phyloP scores from a whole-genome alignment of 2,888 invertebrate species.

The Ichneumon xanthorius region DNA sequence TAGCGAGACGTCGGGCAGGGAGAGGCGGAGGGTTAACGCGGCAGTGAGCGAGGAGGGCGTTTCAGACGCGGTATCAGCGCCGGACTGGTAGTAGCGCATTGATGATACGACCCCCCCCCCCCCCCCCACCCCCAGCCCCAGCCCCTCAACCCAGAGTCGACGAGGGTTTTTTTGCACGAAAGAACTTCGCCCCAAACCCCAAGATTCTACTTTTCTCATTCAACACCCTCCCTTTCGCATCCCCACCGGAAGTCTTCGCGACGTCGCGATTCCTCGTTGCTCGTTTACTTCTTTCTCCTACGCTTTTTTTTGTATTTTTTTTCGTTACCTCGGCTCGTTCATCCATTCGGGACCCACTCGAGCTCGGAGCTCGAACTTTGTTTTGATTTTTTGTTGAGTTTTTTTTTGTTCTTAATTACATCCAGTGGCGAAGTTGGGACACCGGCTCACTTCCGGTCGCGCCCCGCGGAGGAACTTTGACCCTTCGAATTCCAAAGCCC shows the following conservation, averaged over 20 bases:
- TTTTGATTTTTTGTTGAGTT: too few relatives aligned
- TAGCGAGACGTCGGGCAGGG: slow-evolving; percentile 24
- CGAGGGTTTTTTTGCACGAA: slow-evolving; percentile 15
- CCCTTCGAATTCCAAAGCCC: background rate
- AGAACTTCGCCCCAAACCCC: background rate
- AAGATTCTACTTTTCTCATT: slow-evolving; percentile 13
- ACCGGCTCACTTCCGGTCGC: background rate
- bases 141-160: background rate
- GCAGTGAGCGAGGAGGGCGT: background rate
- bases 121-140: background rate
- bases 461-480: background rate
- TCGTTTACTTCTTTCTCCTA: slow-evolving; percentile 5
- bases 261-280: background rate
- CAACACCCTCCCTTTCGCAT: slow-evolving; percentile 33
- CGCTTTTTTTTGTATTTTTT: slow-evolving; percentile 4
- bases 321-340: background rate
- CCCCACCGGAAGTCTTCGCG: background rate
- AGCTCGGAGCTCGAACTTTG: slow-evolving; percentile 76
- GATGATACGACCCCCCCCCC: background rate
- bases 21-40: background rate
- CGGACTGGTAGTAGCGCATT: background rate
- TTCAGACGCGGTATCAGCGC: slow-evolving; percentile 15
- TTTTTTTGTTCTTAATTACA: slow-evolving; percentile 76
- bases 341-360: slow-evolving; percentile 19
- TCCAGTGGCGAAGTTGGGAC: slow-evolving; percentile 58